phyloP scores from a whole-genome alignment of 1,140 invertebrate species.

The Drosophila pectinifera region DNA sequence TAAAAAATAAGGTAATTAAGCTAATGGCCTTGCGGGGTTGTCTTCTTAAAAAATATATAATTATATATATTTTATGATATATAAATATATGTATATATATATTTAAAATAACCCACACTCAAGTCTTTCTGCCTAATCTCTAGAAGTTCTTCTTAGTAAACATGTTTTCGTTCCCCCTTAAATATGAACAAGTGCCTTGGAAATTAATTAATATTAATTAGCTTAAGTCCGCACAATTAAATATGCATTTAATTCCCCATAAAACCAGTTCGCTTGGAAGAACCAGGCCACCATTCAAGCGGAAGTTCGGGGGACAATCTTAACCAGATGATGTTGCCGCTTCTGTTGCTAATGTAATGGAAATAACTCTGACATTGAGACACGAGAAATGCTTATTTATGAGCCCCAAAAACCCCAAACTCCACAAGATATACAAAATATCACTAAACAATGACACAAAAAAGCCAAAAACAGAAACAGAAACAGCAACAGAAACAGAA shows the following conservation, averaged over 20 bases:
- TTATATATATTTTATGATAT: no score
- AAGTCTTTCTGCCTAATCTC: no score
- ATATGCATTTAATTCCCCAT: not conserved
- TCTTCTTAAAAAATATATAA: no score
- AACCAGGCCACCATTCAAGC: not conserved
- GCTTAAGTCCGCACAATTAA: not conserved
- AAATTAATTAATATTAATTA: constrained; percentile 14
- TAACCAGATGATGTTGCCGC: constrained; percentile 40
- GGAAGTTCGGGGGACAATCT: not conserved
- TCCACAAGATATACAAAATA: constrained; percentile 11
- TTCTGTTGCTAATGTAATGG: constrained; percentile 76
- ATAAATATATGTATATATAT: no score
- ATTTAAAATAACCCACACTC: no score
- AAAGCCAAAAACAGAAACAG: constrained; percentile 7
- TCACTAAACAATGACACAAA: constrained; percentile 14
- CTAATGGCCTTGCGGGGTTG: not conserved
- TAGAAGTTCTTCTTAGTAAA: not conserved
- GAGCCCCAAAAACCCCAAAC: constrained; percentile 34
- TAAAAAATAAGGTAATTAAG: not conserved
- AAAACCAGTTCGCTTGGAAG: not conserved
- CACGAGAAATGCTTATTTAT: constrained; percentile 69
- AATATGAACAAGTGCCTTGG: not conserved
- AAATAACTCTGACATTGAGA: constrained; percentile 74
- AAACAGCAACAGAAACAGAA: constrained; percentile 11
- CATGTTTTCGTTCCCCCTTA: not conserved